A percentile compares a stretch with the other conserved stretches of the same genome.
Conservation (phyloP, 2,888 invertebrate species). For the Coronaproctus castanopsis region DNA sequence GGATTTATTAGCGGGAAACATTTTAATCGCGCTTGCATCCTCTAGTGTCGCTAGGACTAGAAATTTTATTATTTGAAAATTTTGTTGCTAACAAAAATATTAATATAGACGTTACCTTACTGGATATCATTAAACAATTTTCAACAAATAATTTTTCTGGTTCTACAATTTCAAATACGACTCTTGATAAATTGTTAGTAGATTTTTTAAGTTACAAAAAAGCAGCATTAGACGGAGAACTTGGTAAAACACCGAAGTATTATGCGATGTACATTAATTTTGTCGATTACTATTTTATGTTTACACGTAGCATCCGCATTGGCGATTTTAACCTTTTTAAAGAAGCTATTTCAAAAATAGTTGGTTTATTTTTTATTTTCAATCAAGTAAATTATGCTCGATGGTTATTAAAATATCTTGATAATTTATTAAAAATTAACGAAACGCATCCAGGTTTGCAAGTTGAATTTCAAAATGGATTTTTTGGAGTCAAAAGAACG, state of each 20-base stretch:
- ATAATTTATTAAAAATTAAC: conserved; percentile 13
- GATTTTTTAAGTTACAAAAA: background rate
- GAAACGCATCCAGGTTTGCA: conserved; percentile 14
- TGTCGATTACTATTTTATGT: conserved; percentile 14
- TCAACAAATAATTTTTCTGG: too few relatives aligned
- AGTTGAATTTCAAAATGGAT: conserved; percentile 7
- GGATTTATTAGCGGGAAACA: conserved; percentile 16
- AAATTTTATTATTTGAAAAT: conserved; percentile 11
- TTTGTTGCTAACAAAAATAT: conserved; percentile 1
- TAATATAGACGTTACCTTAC: too few relatives aligned
- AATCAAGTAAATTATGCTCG: conserved; percentile 16
- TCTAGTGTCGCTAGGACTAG: conserved; percentile 18
- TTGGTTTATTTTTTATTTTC: conserved; percentile 15
- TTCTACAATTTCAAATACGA: too few relatives aligned
- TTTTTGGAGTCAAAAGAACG: conserved; percentile 17
- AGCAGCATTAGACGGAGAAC: conserved; percentile 15
- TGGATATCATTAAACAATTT: too few relatives aligned
- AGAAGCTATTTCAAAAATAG: conserved; percentile 17
- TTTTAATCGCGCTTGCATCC: conserved; percentile 16
- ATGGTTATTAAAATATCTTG: conserved; percentile 12
- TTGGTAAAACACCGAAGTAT: conserved; percentile 24
- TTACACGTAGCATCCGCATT: conserved; percentile 21
- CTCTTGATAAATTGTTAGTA: too few relatives aligned
- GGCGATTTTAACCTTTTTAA: conserved; percentile 17
- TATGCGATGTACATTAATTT: conserved; percentile 19